A percentile compares a stretch with the other conserved stretches of the same genome.
Conservation (phyloP, 1,140 invertebrate genomes). For the Orius insidiosus region DNA sequence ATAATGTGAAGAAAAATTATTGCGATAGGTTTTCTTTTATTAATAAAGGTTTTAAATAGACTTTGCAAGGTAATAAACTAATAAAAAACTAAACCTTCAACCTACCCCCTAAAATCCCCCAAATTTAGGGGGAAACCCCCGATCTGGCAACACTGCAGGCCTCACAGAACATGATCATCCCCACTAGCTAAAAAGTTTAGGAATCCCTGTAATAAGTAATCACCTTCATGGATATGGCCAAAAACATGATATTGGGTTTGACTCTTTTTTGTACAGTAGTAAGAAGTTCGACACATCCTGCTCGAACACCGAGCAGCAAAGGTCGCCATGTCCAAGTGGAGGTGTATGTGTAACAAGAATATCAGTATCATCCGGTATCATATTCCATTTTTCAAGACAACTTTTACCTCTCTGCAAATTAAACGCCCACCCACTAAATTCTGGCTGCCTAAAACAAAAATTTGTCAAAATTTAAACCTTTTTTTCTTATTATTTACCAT, state of each 20-base stretch:
- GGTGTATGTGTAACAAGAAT: constrained; percentile 66
- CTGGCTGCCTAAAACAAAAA: constrained; percentile 45
- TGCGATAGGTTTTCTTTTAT: no score
- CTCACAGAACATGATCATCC: no score
- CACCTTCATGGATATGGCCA: constrained; percentile 77
- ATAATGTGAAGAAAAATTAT: no score
- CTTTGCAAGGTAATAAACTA: no score
- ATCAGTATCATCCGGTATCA: constrained; percentile 57
- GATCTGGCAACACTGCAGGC: no score
- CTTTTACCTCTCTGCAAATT: constrained; percentile 50
- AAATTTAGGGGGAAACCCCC: no score
- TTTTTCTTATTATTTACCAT: constrained; percentile 39
- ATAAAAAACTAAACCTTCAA: no score
- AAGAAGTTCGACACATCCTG: constrained; percentile 71
- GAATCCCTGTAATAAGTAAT: no score
- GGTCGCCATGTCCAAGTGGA: constrained; percentile 63
- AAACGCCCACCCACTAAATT: constrained; percentile 71
- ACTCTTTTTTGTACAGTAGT: constrained; percentile 56
- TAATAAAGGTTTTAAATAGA: no score
- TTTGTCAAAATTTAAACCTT: no score
- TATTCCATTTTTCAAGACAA: constrained; percentile 61
- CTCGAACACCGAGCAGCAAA: constrained; percentile 49
- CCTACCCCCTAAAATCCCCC: no score
- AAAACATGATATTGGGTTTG: constrained; percentile 75
- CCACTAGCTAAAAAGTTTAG: no score